Percentiles rank a stretch among this genome's conserved stretches.
Evolutionary conservation across 2,113 vertebrate species (phyloP).

Genomic region (Barnardius zonarius): DNA sequence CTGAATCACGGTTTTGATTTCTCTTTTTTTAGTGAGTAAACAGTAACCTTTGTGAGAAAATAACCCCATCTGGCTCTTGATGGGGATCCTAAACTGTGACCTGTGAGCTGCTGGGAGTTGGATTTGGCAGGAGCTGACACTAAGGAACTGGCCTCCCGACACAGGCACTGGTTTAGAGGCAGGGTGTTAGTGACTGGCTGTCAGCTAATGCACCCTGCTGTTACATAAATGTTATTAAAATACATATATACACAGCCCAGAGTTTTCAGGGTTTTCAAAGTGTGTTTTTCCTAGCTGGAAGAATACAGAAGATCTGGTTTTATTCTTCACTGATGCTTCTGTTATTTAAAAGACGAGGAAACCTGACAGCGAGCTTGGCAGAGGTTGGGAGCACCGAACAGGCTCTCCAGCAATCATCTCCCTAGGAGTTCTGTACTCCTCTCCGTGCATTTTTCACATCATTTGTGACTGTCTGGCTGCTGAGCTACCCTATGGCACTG

Average conservation of each 20-base stretch:
- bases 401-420: not conserved
- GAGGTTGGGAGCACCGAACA: not conserved
- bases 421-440: not conserved
- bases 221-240: not conserved
- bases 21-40: not conserved
- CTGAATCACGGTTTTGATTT: not conserved
- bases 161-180: not conserved
- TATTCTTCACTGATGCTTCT: not conserved
- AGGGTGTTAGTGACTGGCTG: not conserved
- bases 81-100: not conserved
- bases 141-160: not conserved
- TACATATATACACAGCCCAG: not conserved
- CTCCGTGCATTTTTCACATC: not conserved
- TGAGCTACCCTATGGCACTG: not conserved
- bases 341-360: not conserved
- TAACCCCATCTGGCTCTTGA: not conserved
- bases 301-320: not conserved
- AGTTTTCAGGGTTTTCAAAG: not conserved
- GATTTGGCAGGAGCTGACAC: not conserved
- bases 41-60: slow-evolving; percentile 33
- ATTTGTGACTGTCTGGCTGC: not conserved
- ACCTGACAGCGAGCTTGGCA: not conserved
- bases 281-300: not conserved
- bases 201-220: not conserved
- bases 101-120: not conserved